Percentiles rank a stretch among this genome's conserved stretches.
Conservation (phyloP, 2,888 invertebrate species). For the Acanthoscelides obtectus region DNA sequence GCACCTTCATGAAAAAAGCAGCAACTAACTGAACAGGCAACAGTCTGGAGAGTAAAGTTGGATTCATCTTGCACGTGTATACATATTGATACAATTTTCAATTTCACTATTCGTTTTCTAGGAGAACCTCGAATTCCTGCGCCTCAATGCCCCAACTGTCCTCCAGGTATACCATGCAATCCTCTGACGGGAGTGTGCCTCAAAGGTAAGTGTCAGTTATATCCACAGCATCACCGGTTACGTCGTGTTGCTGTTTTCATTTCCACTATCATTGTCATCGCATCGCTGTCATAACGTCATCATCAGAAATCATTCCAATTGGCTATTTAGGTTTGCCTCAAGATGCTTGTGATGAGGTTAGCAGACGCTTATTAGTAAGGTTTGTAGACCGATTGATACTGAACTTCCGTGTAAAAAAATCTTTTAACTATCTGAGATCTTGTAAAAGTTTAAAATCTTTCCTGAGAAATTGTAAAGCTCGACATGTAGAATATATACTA, state of each 20-base stretch:
- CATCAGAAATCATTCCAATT: conserved; percentile 3
- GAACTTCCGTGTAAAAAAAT: not conserved
- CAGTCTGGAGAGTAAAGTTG: too few relatives aligned
- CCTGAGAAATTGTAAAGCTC: not conserved
- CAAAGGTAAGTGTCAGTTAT: conserved; percentile 61
- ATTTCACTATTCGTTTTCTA: conserved; percentile 15
- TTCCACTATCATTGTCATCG: conserved; percentile 18
- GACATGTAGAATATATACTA: not conserved
- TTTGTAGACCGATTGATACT: not conserved
- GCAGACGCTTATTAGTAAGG: not conserved
- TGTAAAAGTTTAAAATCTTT: not conserved
- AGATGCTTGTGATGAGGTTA: not conserved
- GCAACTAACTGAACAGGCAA: too few relatives aligned
- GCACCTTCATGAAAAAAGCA: too few relatives aligned
- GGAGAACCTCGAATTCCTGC: conserved; percentile 31
- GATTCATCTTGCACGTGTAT: too few relatives aligned
- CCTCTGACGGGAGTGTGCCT: conserved; percentile 76
- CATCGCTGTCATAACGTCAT: conserved; percentile 12
- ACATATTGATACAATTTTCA: not conserved
- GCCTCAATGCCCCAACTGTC: conserved; percentile 68
- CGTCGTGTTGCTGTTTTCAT: conserved; percentile 46
- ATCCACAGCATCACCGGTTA: conserved; percentile 6
- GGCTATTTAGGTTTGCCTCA: conserved; percentile 3
- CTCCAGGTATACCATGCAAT: conserved; percentile 73
- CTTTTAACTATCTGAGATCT: not conserved